Base-by-base conservation (phyloP, 1,140 invertebrate genomes). In the Anastatus disparis region DNA sequence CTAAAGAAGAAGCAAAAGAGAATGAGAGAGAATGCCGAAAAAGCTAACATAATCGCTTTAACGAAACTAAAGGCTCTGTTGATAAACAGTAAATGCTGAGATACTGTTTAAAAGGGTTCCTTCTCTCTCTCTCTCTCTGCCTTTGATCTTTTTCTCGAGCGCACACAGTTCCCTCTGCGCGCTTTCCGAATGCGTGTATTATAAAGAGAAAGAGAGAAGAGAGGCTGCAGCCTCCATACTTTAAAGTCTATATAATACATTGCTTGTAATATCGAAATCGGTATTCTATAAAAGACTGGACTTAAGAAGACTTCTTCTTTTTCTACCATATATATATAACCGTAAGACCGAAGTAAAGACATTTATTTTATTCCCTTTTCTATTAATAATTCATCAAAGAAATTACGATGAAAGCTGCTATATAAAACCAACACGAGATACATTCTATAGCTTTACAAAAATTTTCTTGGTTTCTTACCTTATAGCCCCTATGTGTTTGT, bases 21-120 rank as follows among this genome's bases (percentile, higher is more conserved):
- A 40, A 26, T 40, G 24, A 24, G 46, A 56, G 46, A 29, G 50
- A 35, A 53, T 63, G 20, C 40, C 13, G 35, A 70, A 61, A 64
- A 66, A 66, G 68, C 68, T 59, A 35, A 65, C 61, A 65, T 71
- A 71, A 71, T 71, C 61, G 61, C 55, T 71, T 71, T 65, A 65
- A 71, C 42, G 22, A 71, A 71, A 71, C 55, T 59, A 65, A 71
- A 71, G 70, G 53, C 38, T 71, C 55, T 42, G 52, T 71, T 71
- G 70, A 71, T 65, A 71, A 70, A 65, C 62, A 65, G 70, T 71
- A 66, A 71, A 71, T 71, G 61, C 42, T 42, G 62, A 71, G 61
- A 64, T 71, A 71, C 62, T 52, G 62, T 61, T 65, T 66, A 50
- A 65, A 71, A 71, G 62, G 70, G 62, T 71, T 71, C 40, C 46